These are phyloP conservation scores for Tetragonisca angustula DNA, from an alignment of 2,888 invertebrate genomes.

Conservation along the genomic window DNA sequence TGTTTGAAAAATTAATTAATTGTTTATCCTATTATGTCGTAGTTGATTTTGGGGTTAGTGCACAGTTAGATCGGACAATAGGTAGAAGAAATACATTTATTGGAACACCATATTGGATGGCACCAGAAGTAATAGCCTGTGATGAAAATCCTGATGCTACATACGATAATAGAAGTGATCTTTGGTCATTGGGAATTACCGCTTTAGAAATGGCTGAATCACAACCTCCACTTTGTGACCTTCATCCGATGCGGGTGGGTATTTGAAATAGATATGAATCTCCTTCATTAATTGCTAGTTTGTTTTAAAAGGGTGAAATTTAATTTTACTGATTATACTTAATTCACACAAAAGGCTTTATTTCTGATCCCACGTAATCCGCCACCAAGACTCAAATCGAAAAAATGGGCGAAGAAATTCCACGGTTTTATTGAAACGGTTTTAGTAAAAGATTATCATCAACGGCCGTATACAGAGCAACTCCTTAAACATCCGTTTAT, in stretches of 20 bases:
- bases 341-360: conserved; percentile 87
- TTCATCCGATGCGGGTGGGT: conserved; percentile 97
- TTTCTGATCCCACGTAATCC: conserved; percentile 99
- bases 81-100: conserved; percentile 99
- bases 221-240: conserved; percentile 99
- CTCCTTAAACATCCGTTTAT: conserved; percentile 98
- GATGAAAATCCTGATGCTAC: conserved; percentile 99
- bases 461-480: conserved; percentile 99
- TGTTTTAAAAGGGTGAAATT: conserved; percentile 13
- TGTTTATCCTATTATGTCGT: conserved; percentile 69
- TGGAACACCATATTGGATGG: conserved; percentile 99
- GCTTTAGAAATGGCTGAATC: conserved; percentile 99
- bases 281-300: neutral
- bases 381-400: conserved; percentile 98
- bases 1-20: neutral
- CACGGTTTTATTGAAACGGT: conserved; percentile 99
- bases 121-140: conserved; percentile 99
- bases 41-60: conserved; percentile 99
- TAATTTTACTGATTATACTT: conserved; percentile 36
- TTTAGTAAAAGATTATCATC: conserved; percentile 99
- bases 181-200: conserved; percentile 97
- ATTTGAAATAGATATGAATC: neutral
- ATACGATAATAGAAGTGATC: conserved; percentile 98
- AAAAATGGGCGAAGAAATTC: conserved; percentile 99
- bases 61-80: conserved; percentile 99